phyloP scores from a whole-genome alignment of 35 echinoderm and acorn worm species.

The Eucidaris tribuloides region DNA sequence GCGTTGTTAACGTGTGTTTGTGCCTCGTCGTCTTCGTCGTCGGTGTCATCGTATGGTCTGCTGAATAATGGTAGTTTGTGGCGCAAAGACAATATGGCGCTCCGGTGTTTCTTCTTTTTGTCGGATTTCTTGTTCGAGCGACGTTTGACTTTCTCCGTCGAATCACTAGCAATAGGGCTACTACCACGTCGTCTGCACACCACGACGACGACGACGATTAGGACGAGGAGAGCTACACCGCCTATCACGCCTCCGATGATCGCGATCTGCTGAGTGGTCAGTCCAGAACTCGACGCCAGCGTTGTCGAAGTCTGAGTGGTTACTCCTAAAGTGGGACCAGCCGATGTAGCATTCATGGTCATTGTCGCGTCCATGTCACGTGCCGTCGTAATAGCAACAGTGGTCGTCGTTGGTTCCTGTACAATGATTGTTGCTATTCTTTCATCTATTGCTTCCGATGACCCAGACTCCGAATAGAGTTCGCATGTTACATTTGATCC shows the following conservation, averaged over 20 bases:
- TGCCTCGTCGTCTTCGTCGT: neutral
- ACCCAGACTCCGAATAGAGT: neutral
- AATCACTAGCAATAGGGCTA: too few relatives aligned
- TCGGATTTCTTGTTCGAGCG: neutral
- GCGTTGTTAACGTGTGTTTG: neutral
- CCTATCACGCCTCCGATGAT: neutral
- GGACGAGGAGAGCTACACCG: neutral
- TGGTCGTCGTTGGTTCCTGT: neutral
- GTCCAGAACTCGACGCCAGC: neutral
- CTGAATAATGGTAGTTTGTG: slow-evolving; percentile 14
- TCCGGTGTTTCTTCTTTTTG: neutral
- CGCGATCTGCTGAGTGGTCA: neutral
- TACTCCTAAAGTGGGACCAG: neutral
- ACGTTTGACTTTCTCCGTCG: neutral
- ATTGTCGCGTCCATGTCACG: neutral
- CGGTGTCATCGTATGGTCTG: neutral
- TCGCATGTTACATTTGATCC: neutral
- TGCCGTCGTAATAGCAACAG: neutral
- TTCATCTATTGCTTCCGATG: neutral
- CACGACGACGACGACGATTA: neutral
- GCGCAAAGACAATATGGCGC: neutral
- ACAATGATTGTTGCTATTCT: neutral
- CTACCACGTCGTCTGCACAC: neutral
- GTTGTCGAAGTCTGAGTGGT: neutral
- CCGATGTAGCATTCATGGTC: neutral